Evolutionary conservation across 2,888 invertebrate species (phyloP).

Genomic region (Belgica antarctica): DNA sequence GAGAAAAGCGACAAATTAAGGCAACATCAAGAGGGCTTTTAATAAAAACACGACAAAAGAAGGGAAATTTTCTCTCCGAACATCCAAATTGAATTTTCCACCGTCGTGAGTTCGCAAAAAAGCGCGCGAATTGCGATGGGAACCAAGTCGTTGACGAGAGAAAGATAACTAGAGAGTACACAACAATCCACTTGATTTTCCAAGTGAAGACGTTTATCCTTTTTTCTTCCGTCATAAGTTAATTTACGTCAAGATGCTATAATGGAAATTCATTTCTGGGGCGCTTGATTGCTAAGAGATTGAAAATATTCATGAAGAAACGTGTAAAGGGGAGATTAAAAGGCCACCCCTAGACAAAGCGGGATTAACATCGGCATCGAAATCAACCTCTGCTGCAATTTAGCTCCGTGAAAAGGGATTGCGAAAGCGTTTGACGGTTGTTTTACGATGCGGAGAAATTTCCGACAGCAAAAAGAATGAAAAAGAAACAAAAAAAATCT

Average conservation of each 20-base stretch:
- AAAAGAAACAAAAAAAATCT: conserved; percentile 12
- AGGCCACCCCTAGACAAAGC: conserved; percentile 1
- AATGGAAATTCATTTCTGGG: background rate
- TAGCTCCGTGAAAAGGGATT: background rate
- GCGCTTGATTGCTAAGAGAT: background rate
- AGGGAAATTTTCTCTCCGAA: conserved; percentile 3
- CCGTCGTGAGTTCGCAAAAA: background rate
- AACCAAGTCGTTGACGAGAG: no score
- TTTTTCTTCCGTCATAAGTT: conserved; percentile 13
- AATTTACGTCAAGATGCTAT: conserved; percentile 3
- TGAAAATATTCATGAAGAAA: conserved; percentile 10
- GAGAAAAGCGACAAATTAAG: conserved; percentile 23
- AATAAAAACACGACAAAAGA: no score
- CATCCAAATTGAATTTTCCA: conserved; percentile 6
- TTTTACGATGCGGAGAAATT: background rate
- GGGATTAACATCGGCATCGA: background rate
- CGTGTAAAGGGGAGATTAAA: no score
- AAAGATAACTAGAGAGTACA: background rate
- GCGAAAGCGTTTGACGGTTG: background rate
- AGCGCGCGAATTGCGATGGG: background rate
- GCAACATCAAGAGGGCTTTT: conserved; percentile 20
- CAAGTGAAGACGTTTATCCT: conserved; percentile 16
- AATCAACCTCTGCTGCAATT: background rate
- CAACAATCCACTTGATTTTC: conserved; percentile 18
- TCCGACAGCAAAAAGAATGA: background rate